Base-by-base conservation (phyloP, 2,797 vertebrate species). In the Sitta carolinensis region DNA sequence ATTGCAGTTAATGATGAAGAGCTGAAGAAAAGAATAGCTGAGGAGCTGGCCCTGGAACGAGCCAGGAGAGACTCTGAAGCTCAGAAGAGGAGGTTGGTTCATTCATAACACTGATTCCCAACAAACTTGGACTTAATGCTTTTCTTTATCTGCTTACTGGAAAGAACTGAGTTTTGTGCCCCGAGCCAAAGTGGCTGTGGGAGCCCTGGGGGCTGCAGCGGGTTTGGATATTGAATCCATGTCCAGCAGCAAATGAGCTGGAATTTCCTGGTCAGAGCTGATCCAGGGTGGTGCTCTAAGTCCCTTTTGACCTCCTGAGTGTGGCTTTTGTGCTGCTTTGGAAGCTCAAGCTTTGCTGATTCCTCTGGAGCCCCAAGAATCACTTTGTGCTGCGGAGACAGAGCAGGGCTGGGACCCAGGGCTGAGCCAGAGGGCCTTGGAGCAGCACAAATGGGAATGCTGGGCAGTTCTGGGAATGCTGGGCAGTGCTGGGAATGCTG, bases 1-100 rank as follows among this genome's bases (percentile, higher is more conserved):
- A 86, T 97, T 96, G 36, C 94, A 99, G 99, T 98, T 96, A 98
- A 98, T 95, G 98, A 99, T 96, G 98, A 99, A 89, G 98, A 99
- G 73, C 97, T 99, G 83, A 98, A 98, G 97, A 99, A 97, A 97
- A 98, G 98, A 98, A 99, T 99, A 93, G 98, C 98, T 15, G 98
- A 99, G 91, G 99, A 99, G 90, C 95, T 99, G 97, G 98, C 98
- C 16, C 91, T 98, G 90, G 98, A 99, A 87, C 97, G 98, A 94
- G 98, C 97, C 94, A 98, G 98, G 94, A 98, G 98, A 69, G 98
- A 99, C 54, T 96, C 98, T 27, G 99, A 99, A 83, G 97, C 98
- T 86, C 98, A 98, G 63, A 98, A 98, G 81, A 96, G 89, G 82
- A 99, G 99, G 99, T 99, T 94, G 97, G 97, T 96, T 85, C 86